Evolutionary conservation across 2,797 vertebrate species (phyloP).

Genomic region (Knipowitschia caucasica): DNA sequence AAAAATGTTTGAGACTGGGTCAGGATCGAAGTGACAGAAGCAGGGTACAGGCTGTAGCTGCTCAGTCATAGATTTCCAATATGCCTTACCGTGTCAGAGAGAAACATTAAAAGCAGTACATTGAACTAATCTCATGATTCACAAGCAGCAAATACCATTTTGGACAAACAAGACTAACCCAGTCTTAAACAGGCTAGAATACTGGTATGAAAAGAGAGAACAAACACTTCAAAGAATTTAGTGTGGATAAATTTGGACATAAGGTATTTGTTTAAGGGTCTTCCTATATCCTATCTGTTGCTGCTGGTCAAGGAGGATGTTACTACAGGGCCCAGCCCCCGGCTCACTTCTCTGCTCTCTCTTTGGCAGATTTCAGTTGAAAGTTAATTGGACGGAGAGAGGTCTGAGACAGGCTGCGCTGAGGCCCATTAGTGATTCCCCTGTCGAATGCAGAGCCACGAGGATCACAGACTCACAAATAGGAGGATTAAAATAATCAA

Average conservation of each 20-base stretch:
- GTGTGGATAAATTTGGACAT: slow-evolving; percentile 63
- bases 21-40: slow-evolving; percentile 49
- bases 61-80: slow-evolving; percentile 74
- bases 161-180: slow-evolving; percentile 28
- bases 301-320: slow-evolving; percentile 53
- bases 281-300: slow-evolving; percentile 39
- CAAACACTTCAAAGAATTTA: slow-evolving; percentile 51
- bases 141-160: slow-evolving; percentile 38
- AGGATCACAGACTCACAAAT: slow-evolving; percentile 88
- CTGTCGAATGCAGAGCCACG: slow-evolving; percentile 78
- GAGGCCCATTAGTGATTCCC: slow-evolving; percentile 83
- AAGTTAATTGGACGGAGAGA: slow-evolving; percentile 83
- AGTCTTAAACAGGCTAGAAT: slow-evolving; percentile 50
- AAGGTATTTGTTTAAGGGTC: slow-evolving; percentile 64
- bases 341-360: slow-evolving; percentile 57
- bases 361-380: slow-evolving; percentile 76
- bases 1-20: slow-evolving; percentile 33
- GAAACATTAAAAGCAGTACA: slow-evolving; percentile 51
- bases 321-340: slow-evolving; percentile 46
- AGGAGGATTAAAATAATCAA: slow-evolving; percentile 88
- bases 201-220: neutral
- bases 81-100: slow-evolving; percentile 47
- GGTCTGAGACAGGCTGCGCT: slow-evolving; percentile 77
- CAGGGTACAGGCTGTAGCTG: slow-evolving; percentile 31
- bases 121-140: slow-evolving; percentile 46